Base-by-base conservation (phyloP, 1,140 invertebrate species). In the Hormaphis cornu region DNA sequence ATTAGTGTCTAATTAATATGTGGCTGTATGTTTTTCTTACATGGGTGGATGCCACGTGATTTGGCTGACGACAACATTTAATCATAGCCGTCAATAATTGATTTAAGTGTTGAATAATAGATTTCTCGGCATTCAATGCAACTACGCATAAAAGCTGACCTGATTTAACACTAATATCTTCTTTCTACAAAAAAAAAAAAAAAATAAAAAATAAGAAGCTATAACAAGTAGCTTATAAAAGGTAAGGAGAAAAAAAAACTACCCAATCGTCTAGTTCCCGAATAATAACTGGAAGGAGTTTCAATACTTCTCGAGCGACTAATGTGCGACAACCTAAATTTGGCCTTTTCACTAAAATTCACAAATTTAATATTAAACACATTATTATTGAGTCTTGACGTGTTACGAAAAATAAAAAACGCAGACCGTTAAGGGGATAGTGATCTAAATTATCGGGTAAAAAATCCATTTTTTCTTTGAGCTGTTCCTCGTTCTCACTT, bases 401-500 rank as follows among this genome's bases (percentile, higher is more conserved):
- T 44, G 6, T 6, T 6, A 33, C 4, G 30, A 33, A 33, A 44
- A 44, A 44, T 14, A 16, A 50, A 50, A 50, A 50, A 48, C 9
- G 46, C 16, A 14, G 30, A 66, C 87, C 79, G 69, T 81, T 76
- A 20, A 76, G 66, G 3, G 87, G 88, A 80, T 90, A 90, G 76
- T 89, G 83, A 24, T 77, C 75, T 16, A 82, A 82, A 3, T 76
- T 72, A 59, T 81, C 75, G 69, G 78, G 77, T 44, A 83, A 79
- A 76, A 86, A 89, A 77, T 91, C 87, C 71, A 87, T 77, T 76
- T 87, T 83, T 75, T 90, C 86, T 76, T 87, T 87, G 7, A 87
- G 76, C 73, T 91, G 87, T 16, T 83, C 80, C 74, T 90, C 84
- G 80, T 92, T 93, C 78, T 93, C 90, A 53, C 83, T 76, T 63